A percentile compares a stretch with the other conserved stretches of the same genome.
phyloP scores from a whole-genome alignment of 2,888 invertebrate species.

The Eristalis tenax region DNA sequence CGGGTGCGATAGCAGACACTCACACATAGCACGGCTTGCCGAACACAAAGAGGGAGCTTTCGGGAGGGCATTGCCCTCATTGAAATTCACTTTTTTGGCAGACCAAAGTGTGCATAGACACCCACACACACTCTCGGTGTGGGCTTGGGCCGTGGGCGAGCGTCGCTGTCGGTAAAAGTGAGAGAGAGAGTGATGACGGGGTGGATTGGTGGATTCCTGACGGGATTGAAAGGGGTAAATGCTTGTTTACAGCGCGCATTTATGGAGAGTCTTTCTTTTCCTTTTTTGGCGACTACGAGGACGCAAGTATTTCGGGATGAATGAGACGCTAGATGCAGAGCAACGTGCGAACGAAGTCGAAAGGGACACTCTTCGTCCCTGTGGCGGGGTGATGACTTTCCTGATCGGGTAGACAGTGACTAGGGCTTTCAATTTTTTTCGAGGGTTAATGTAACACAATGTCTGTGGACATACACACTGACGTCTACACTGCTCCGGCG shows the following conservation, averaged over 20 bases:
- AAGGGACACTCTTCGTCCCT: neutral
- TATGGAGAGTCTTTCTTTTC: neutral
- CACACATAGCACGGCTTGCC: conserved; percentile 16
- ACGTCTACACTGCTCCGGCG: no score
- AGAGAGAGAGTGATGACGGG: neutral
- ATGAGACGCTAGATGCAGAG: conserved; percentile 6
- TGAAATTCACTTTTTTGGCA: conserved; percentile 60
- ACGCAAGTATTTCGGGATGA: conserved; percentile 20
- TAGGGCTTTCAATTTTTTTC: neutral
- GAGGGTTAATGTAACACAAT: neutral
- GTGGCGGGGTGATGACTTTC: neutral
- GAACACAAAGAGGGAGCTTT: conserved; percentile 56
- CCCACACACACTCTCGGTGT: neutral
- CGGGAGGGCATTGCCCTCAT: conserved; percentile 58
- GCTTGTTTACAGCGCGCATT: conserved; percentile 26
- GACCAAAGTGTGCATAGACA: conserved; percentile 35
- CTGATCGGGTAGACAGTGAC: conserved; percentile 10
- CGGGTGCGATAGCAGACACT: conserved; percentile 2
- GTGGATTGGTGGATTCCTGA: conserved; percentile 4
- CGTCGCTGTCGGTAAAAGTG: neutral
- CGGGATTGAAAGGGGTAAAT: conserved; percentile 40
- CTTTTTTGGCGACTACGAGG: conserved; percentile 1
- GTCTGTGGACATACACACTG: neutral
- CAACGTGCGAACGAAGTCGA: neutral
- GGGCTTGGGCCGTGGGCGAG: neutral